Conservation (phyloP, 2,797 vertebrate species). For the Sebastes taczanowskii region DNA sequence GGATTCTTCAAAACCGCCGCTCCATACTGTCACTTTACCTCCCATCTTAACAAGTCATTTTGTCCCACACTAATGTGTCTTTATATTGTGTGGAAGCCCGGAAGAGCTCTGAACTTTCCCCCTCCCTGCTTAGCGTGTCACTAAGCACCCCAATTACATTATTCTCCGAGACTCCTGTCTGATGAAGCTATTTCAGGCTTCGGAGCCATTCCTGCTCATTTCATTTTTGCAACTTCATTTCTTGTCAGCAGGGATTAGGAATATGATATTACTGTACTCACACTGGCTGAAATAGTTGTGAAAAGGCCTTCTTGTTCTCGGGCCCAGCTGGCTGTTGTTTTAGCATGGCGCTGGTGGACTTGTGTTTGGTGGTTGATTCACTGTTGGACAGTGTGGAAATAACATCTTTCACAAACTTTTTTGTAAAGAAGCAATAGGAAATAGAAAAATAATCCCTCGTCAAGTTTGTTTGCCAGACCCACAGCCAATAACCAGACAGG, state of each 20-base stretch:
- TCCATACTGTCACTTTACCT: not conserved
- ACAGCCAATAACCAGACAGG: not conserved
- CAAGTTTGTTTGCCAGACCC: not conserved
- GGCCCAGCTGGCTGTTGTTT: slow-evolving; percentile 46
- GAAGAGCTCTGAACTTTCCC: slow-evolving; percentile 36
- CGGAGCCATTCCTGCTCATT: slow-evolving; percentile 57
- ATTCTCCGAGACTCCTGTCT: slow-evolving; percentile 61
- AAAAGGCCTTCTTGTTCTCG: slow-evolving; percentile 60
- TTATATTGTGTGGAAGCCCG: slow-evolving; percentile 43
- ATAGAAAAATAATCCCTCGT: not conserved
- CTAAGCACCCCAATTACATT: slow-evolving; percentile 65
- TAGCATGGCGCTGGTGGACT: not conserved
- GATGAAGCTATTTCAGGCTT: slow-evolving; percentile 68
- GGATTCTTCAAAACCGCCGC: not conserved
- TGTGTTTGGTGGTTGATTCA: not conserved
- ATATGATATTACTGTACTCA: slow-evolving; percentile 58
- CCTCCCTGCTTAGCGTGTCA: slow-evolving; percentile 34
- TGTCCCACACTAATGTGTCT: slow-evolving; percentile 29
- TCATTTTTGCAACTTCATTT: slow-evolving; percentile 62
- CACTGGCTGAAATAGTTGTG: slow-evolving; percentile 51
- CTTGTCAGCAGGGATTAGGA: slow-evolving; percentile 58
- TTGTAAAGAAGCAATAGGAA: not conserved
- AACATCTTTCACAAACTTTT: slow-evolving; percentile 8
- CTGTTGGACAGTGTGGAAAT: slow-evolving; percentile 15
- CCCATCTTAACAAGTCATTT: slow-evolving; percentile 24